These are phyloP conservation scores for Netelia virgata DNA, from an alignment of 2,888 invertebrate species.

Conservation along the genomic window DNA sequence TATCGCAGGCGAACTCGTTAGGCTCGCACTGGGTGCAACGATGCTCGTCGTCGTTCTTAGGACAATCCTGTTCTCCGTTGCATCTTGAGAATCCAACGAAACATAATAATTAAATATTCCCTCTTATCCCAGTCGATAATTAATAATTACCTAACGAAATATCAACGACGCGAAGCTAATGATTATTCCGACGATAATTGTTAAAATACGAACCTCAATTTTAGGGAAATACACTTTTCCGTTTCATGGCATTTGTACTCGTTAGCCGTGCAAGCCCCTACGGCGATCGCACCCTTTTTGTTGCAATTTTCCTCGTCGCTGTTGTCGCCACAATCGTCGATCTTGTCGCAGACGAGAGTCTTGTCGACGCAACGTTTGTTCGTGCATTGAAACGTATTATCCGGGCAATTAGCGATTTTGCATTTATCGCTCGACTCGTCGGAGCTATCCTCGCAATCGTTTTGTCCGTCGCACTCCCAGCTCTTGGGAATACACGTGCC, in stretches of 20 bases:
- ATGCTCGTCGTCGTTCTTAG: conserved; percentile 90
- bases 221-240: conserved; percentile 77
- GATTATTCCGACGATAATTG: not conserved
- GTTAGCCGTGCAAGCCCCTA: conserved; percentile 69
- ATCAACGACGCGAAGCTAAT: not conserved
- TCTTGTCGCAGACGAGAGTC: conserved; percentile 86
- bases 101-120: not conserved
- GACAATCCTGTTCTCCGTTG: conserved; percentile 89
- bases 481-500: conserved; percentile 83
- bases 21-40: conserved; percentile 86
- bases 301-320: conserved; percentile 86
- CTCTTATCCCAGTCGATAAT: not conserved
- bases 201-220: conserved; percentile 67
- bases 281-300: not conserved
- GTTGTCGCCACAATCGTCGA: conserved; percentile 87
- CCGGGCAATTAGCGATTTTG: conserved; percentile 75
- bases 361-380: conserved; percentile 87
- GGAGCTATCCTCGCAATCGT: conserved; percentile 81
- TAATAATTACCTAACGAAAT: not conserved
- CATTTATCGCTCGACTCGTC: conserved; percentile 82
- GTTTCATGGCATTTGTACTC: conserved; percentile 77
- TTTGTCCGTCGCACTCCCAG: conserved; percentile 84
- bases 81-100: conserved; percentile 85
- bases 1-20: conserved; percentile 86
- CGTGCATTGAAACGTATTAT: conserved; percentile 84